Percentiles rank a stretch among this genome's conserved stretches.
phyloP scores from a whole-genome alignment of 2,113 vertebrate genomes.

The Macroglossus sobrinus region DNA sequence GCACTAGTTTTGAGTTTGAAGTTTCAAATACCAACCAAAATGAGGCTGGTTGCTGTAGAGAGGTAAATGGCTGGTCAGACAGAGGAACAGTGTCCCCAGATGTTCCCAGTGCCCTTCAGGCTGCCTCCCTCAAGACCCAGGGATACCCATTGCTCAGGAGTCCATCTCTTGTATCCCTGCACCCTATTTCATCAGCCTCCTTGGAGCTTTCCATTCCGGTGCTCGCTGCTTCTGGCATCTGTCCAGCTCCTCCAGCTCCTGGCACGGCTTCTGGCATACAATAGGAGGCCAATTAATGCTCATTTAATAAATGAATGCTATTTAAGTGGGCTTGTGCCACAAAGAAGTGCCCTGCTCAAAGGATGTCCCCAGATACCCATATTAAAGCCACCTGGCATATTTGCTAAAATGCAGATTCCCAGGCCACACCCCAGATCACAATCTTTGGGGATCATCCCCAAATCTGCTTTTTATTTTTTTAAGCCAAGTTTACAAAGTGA shows the following conservation, averaged over 20 bases:
- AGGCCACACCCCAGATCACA: neutral
- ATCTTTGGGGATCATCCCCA: neutral
- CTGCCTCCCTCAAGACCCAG: neutral
- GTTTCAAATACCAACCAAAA: neutral
- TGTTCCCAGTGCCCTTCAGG: neutral
- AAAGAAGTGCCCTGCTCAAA: neutral
- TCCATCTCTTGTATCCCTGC: neutral
- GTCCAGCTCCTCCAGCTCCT: neutral
- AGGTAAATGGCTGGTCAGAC: neutral
- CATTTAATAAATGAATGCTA: neutral
- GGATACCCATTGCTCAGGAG: too few species aligned
- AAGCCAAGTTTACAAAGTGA: neutral
- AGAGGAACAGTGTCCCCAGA: neutral
- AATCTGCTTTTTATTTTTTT: neutral
- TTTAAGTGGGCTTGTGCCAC: neutral
- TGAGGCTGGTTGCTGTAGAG: neutral
- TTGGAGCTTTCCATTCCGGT: neutral
- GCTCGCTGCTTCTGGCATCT: neutral
- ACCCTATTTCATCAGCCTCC: neutral
- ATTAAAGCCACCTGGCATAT: neutral
- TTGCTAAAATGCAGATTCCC: neutral
- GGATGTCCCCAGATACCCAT: neutral
- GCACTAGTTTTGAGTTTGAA: neutral
- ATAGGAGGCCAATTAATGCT: neutral
- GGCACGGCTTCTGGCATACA: neutral